phyloP scores from a whole-genome alignment of 2,797 vertebrate species.

The Lutjanus campechanus region DNA sequence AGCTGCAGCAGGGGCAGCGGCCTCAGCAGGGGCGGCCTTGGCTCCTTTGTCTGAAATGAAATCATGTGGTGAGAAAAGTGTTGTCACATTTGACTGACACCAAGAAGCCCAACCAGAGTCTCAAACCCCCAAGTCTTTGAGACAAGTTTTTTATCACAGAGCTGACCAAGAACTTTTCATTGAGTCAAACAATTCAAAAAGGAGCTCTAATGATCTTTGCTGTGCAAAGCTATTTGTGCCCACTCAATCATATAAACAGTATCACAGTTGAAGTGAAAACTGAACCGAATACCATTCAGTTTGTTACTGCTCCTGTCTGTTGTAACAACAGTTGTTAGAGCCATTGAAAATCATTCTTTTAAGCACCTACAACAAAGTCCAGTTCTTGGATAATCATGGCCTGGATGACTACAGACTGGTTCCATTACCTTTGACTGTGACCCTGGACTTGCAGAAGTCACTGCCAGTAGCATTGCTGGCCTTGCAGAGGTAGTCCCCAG shows the following conservation, averaged over 20 bases:
- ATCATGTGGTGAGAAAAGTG: background rate
- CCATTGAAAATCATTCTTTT: no score
- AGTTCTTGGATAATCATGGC: no score
- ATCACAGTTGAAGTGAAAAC: no score
- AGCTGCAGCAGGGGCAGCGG: conserved; percentile 73
- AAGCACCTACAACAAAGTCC: no score
- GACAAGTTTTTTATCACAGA: background rate
- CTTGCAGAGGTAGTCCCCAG: conserved; percentile 96
- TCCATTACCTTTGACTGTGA: conserved; percentile 91
- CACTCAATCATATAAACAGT: no score
- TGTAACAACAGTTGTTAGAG: no score
- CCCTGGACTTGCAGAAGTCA: conserved; percentile 92
- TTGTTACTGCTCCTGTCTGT: no score
- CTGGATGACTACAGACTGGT: background rate
- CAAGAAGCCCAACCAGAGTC: background rate
- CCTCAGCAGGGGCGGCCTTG: conserved; percentile 11
- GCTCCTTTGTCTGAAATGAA: conserved; percentile 85
- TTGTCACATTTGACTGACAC: background rate
- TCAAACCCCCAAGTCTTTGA: background rate
- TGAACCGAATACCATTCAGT: no score
- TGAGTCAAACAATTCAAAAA: no score
- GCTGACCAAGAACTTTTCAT: background rate
- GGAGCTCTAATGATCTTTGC: no score
- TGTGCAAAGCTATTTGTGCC: no score
- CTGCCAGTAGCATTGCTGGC: conserved; percentile 92